A percentile compares a stretch with the other conserved stretches of the same genome.
Evolutionary conservation across 2,888 invertebrate species (phyloP).

Genomic region (Corythucha ciliata): DNA sequence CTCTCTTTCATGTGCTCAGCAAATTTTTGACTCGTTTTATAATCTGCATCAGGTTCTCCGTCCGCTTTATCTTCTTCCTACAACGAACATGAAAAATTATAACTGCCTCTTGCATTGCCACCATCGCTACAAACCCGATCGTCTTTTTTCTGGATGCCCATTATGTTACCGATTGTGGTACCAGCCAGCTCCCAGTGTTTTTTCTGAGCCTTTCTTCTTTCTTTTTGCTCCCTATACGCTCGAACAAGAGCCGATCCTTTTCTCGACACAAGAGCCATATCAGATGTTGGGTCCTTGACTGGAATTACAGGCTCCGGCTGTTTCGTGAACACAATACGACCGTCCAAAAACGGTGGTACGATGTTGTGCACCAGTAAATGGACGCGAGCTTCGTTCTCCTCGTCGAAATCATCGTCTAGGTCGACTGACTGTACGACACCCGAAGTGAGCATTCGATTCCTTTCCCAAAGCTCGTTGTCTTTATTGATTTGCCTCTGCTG

Average conservation of each 20-base stretch:
- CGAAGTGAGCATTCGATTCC: conserved; percentile 92
- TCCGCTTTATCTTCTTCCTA: conserved; percentile 43
- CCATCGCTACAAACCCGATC: too few species aligned
- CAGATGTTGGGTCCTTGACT: conserved; percentile 86
- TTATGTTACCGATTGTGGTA: conserved; percentile 89
- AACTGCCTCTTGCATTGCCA: too few species aligned
- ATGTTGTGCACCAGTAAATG: conserved; percentile 96
- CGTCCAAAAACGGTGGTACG: conserved; percentile 96
- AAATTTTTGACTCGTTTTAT: conserved; percentile 90
- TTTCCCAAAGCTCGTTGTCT: conserved; percentile 98
- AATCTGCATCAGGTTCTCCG: conserved; percentile 68
- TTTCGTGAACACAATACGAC: conserved; percentile 96
- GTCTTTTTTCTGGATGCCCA: conserved; percentile 78
- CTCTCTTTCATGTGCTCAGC: conserved; percentile 78
- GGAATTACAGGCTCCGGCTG: conserved; percentile 99
- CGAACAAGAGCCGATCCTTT: conserved; percentile 89
- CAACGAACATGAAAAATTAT: neutral
- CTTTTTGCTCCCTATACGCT: conserved; percentile 89
- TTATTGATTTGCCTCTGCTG: conserved; percentile 94
- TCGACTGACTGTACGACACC: conserved; percentile 86
- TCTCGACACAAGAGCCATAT: conserved; percentile 91
- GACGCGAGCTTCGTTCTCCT: conserved; percentile 88
- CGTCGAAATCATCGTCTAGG: conserved; percentile 87
- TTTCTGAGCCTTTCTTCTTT: conserved; percentile 91
- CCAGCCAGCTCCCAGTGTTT: conserved; percentile 99